A percentile compares a stretch with the other conserved stretches of the same genome.
phyloP scores from a whole-genome alignment of 2,888 invertebrate species.

The Leucoma salicis region DNA sequence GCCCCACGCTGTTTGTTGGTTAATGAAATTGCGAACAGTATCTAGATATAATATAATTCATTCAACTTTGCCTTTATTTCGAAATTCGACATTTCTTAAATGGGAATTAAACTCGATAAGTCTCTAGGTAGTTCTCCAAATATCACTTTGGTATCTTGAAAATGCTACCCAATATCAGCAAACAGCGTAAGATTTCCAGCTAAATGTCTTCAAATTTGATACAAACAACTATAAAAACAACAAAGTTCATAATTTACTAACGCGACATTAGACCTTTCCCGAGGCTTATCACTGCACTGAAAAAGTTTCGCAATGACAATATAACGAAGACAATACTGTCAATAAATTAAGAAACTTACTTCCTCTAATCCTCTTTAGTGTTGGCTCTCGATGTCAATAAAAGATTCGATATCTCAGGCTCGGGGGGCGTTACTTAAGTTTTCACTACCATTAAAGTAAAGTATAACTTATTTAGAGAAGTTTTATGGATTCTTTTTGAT shows the following conservation, averaged over 20 bases:
- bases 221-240: neutral
- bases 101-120: too few relatives aligned
- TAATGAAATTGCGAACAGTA: too few relatives aligned
- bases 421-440: slow-evolving; percentile 7
- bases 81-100: too few relatives aligned
- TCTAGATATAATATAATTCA: too few relatives aligned
- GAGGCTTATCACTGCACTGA: slow-evolving; percentile 7
- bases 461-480: neutral
- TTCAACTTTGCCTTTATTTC: too few relatives aligned
- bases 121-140: too few relatives aligned
- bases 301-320: slow-evolving; percentile 17
- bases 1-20: too few relatives aligned
- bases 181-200: too few relatives aligned
- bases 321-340: slow-evolving; percentile 28
- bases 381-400: slow-evolving; percentile 27
- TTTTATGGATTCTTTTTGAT: neutral
- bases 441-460: slow-evolving; percentile 17
- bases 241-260: slow-evolving; percentile 5
- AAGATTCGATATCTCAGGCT: slow-evolving; percentile 28
- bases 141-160: too few relatives aligned
- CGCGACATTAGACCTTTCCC: slow-evolving; percentile 15
- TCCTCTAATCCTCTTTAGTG: slow-evolving; percentile 32
- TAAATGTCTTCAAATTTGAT: too few relatives aligned
- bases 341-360: slow-evolving; percentile 35
- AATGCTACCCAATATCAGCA: too few relatives aligned